Base-by-base conservation (phyloP, 2,888 invertebrate species). In the Linnaemya vulpina region DNA sequence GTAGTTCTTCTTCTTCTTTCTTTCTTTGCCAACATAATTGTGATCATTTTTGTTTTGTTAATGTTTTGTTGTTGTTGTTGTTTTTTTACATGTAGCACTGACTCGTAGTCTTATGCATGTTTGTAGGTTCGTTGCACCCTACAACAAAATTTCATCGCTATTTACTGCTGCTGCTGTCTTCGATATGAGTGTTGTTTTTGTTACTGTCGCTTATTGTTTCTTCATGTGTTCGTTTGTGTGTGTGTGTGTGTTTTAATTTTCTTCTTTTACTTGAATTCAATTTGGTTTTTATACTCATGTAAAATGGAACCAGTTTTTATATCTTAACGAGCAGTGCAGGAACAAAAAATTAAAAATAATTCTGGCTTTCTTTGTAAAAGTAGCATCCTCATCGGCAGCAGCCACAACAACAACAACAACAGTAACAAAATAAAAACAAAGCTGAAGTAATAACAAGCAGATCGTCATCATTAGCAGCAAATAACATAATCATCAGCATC, bases 101-200 rank as follows among this genome's bases (percentile, higher is more conserved):
- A 73, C 40, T 40, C 63, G 63, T 49, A 53, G 0, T 68, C 30
- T 74, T 58, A 74, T 82, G 85, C 63, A 74, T 82, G 77, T 82
- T 79, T 79, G 78, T 82, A 75, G 78, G 85, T 85, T 85, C 85
- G 85, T 82, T 85, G 82, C 85, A 79, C 85, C 85, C 85, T 82
- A 74, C 65, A 82, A 85, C 78, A 71, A 82, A 71, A 85, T 75
- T 82, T 82, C 81, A 78, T 63, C 73, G 68, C 49, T 71, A 71
- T 77, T 60, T 68, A 70, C 62, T 75, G 53, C 62, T 49, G 67
- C 13, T 58, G 60, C 43, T 60, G 71, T 38, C 60, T 49, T 51
- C 15, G 75, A n/a, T 70, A 51, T 46, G 22, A 4, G 60, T 60
- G 70, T 43, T 77, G 71, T 60, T 76, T 53, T 40, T 58, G 70